phyloP scores from a whole-genome alignment of 2,113 vertebrate species.

The Cepphus grylle region DNA sequence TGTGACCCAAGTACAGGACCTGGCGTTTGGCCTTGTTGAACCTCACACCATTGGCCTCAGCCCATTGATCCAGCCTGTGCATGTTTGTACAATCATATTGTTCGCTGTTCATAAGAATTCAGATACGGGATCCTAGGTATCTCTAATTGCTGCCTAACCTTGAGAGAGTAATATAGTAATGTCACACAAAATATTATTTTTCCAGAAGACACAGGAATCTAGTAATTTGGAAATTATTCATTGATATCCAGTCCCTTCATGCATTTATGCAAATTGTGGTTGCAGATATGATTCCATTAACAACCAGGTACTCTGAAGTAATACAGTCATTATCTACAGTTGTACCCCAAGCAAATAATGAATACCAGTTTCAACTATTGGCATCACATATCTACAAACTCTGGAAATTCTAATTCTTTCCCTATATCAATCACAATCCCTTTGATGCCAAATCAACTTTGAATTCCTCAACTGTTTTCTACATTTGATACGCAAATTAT shows the following conservation, averaged over 20 bases:
- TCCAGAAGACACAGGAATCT: not conserved
- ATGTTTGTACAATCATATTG: not conserved
- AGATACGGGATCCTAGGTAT: not conserved
- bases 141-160: not conserved
- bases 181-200: not conserved
- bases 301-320: not conserved
- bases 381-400: not conserved
- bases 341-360: not conserved
- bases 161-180: not conserved
- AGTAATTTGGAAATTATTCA: not conserved
- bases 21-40: too few relatives aligned
- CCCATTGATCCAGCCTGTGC: not conserved
- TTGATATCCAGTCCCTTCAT: not conserved
- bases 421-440: not conserved
- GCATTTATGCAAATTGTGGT: not conserved
- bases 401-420: not conserved
- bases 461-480: not conserved
- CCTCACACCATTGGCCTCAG: too few relatives aligned
- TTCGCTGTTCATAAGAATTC: not conserved
- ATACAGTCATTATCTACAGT: not conserved
- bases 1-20: too few relatives aligned
- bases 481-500: not conserved
- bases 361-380: not conserved
- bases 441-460: not conserved
- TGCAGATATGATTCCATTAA: not conserved